Evolutionary conservation across 1,140 invertebrate genomes (phyloP).

Genomic region (Euura lappo): DNA sequence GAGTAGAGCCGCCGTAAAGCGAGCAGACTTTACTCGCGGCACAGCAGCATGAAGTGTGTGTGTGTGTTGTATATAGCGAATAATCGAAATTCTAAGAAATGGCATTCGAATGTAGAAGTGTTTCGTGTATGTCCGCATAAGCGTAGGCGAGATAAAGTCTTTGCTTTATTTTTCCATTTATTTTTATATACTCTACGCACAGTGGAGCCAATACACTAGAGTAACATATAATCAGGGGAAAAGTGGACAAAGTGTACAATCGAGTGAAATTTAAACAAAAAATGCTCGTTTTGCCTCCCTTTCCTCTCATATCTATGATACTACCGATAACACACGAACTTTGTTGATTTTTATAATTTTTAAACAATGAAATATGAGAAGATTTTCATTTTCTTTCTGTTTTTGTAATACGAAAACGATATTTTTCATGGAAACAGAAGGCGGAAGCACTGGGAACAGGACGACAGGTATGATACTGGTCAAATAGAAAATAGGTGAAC

Average conservation of each 20-base stretch:
- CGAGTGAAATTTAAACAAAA: no score
- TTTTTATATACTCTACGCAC: no score
- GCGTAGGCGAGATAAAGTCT: no score
- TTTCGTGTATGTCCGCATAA: background rate
- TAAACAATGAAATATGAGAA: background rate
- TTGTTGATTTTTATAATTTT: background rate
- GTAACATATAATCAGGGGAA: no score
- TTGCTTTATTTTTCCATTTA: no score
- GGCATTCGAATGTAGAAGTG: slow-evolving; percentile 2
- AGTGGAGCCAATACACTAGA: no score
- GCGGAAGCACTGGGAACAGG: slow-evolving; percentile 68
- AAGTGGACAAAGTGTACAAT: no score
- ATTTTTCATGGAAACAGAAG: slow-evolving; percentile 57
- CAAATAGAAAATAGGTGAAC: slow-evolving; percentile 38
- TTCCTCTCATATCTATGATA: no score
- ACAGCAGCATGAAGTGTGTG: background rate
- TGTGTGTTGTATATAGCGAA: background rate
- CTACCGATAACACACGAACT: no score
- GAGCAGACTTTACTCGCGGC: background rate
- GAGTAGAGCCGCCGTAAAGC: background rate
- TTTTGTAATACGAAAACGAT: background rate
- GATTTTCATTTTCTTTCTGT: background rate
- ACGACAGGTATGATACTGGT: slow-evolving; percentile 63
- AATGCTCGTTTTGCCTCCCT: no score
- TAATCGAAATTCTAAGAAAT: background rate